A percentile compares a stretch with the other conserved stretches of the same genome.
Evolutionary conservation across 2,113 vertebrate genomes (phyloP).

Genomic region (Galeopterus variegatus): DNA sequence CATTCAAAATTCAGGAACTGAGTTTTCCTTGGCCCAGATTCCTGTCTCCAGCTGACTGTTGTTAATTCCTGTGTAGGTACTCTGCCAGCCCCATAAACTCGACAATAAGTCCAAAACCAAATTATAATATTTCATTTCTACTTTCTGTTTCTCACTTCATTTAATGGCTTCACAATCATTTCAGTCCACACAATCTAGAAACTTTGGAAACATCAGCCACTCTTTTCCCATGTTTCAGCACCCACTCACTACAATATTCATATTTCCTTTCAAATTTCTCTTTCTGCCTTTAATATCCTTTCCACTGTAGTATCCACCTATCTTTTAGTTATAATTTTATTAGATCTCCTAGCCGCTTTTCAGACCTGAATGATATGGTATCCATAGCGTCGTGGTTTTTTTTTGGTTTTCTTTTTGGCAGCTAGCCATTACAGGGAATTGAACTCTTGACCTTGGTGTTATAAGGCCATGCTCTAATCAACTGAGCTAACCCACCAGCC

Average conservation of each 20-base stretch:
- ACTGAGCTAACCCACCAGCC: too few species aligned
- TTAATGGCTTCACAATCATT: neutral
- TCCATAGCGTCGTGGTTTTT: too few species aligned
- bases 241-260: neutral
- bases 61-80: neutral
- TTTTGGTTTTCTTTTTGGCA: too few species aligned
- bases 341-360: neutral
- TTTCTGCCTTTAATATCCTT: neutral
- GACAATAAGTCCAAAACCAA: neutral
- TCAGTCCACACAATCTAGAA: neutral
- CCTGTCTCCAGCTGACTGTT: neutral
- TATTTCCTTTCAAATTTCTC: conserved; percentile 32
- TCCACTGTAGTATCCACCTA: neutral
- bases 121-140: neutral
- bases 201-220: neutral
- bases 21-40: neutral
- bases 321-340: neutral
- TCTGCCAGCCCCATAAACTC: neutral
- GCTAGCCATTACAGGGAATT: too few species aligned
- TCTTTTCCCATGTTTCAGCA: neutral
- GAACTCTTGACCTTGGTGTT: too few species aligned
- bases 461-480: too few species aligned
- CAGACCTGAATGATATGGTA: neutral
- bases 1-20: neutral
- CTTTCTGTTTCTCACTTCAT: neutral